Evolutionary conservation across 2,888 invertebrate genomes (phyloP).

Genomic region (Dynastes grantii): DNA sequence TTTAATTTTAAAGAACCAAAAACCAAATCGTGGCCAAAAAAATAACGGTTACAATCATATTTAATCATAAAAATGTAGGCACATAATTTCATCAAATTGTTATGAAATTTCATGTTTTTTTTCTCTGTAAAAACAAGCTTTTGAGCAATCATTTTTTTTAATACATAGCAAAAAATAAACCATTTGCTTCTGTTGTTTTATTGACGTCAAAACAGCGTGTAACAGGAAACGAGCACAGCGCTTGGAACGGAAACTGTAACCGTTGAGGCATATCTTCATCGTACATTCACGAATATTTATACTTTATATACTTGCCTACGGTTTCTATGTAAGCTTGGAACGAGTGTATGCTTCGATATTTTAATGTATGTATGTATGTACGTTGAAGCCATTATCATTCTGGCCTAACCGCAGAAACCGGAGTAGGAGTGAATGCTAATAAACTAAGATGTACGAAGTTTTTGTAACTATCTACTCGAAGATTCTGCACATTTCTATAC

Average conservation of each 20-base stretch:
- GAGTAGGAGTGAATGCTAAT: slow-evolving; percentile 19
- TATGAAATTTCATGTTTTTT: neutral
- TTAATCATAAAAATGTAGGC: neutral
- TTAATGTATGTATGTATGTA: slow-evolving; percentile 18
- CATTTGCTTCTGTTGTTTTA: slow-evolving; percentile 10
- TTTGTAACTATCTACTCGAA: too few species aligned
- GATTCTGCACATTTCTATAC: too few species aligned
- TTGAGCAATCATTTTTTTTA: too few species aligned
- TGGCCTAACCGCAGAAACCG: slow-evolving; percentile 4
- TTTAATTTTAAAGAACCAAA: too few species aligned
- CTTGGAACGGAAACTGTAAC: slow-evolving; percentile 58
- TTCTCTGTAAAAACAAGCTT: too few species aligned
- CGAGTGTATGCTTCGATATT: slow-evolving; percentile 7
- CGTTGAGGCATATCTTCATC: slow-evolving; percentile 60
- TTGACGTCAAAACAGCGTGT: slow-evolving; percentile 38
- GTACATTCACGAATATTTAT: slow-evolving; percentile 41
- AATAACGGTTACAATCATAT: neutral
- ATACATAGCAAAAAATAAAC: slow-evolving; percentile 7
- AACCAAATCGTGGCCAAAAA: too few species aligned
- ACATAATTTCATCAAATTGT: neutral
- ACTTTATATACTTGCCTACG: neutral
- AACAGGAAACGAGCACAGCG: slow-evolving; percentile 41
- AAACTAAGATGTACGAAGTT: slow-evolving; percentile 18
- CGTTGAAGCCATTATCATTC: slow-evolving; percentile 18
- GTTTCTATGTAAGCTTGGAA: neutral